Evolutionary conservation across 92 coral and sea anemone species (phyloP), one percentile per base, ranked within the genome.

Genomic region (Umimayanthus kanabou): DNA sequence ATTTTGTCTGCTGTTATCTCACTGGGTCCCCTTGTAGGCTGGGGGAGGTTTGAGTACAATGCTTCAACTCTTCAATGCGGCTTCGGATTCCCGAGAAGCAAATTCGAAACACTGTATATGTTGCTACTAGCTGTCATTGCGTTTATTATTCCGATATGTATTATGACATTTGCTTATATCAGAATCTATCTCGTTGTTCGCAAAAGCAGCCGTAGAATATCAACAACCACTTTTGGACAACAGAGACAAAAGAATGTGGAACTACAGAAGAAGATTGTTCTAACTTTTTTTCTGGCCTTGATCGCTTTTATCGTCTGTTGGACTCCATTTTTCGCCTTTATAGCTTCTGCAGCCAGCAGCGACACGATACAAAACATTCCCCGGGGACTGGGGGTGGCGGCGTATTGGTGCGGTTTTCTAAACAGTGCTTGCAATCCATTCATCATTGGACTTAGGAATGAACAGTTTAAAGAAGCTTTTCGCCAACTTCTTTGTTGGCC

Each of bases 361-460:
- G 53, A 89, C 13, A 87, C 90, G 4, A 84, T 89, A 43, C 90
- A 89, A 39, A 81, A 91, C 39, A 88, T 95, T 57, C 96, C 98
- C 0, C 93, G 81, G 82, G 98, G 98, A 11, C 88, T 95, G 33
- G 98, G 98, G 84, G 40, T 95, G 11, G 96, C 94, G 14, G 95
- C 98, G 9, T 95, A 93, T 72, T 91, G 92, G 94, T 95, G 96
- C 78, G 98, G 98, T 3, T 95, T 91, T 72, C 88, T 95, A 10
- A 93, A 95, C 66, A 91, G 94, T 37, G 89, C 96, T 40, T 91
- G 95, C 50, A 95, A 95, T 82, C 98, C 98, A 39, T 95, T 93
- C 26, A 91, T 95, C 58, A 89, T 95, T 47, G 98, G 98, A 49
- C 81, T 95, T 11, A 95, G 96, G 76, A 93, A 87, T 66, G 94